Percentiles rank a stretch among this genome's conserved stretches.
phyloP scores from a whole-genome alignment of 2,888 invertebrate genomes.

The Prosopocoilus inquinatus region DNA sequence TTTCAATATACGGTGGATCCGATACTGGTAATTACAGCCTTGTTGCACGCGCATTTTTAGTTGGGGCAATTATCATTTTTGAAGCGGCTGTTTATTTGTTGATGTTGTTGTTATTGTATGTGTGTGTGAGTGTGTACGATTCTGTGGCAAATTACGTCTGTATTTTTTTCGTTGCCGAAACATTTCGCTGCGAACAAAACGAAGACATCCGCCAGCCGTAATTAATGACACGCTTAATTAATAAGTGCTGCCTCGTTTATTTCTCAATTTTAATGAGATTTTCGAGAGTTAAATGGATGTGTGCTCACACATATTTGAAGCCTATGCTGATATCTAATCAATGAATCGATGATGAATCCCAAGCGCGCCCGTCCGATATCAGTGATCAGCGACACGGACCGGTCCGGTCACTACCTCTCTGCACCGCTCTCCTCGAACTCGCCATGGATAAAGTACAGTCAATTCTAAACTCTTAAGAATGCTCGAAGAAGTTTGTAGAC shows the following conservation, averaged over 20 bases:
- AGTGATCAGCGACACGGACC: constrained; percentile 41
- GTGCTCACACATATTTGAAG: constrained; percentile 44
- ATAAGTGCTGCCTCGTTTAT: not conserved
- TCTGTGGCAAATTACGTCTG: not conserved
- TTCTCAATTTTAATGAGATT: constrained; percentile 6
- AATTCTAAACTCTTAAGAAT: constrained; percentile 1
- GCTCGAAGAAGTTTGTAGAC: not conserved
- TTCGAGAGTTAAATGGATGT: constrained; percentile 16
- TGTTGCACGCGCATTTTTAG: constrained; percentile 4
- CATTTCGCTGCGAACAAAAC: not conserved
- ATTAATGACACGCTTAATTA: not conserved
- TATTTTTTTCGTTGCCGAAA: not conserved
- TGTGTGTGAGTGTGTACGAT: no score
- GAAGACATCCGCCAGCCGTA: not conserved
- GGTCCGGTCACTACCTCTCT: constrained; percentile 40
- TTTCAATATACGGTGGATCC: constrained; percentile 30
- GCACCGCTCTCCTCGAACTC: constrained; percentile 27
- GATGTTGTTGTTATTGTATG: no score
- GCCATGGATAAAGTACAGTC: constrained; percentile 14
- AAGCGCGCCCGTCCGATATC: constrained; percentile 43
- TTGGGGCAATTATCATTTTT: not conserved
- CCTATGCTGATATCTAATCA: constrained; percentile 47
- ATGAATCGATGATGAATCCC: constrained; percentile 49
- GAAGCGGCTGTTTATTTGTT: not conserved
- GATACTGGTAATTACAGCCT: constrained; percentile 28